phyloP scores from a whole-genome alignment of 2,888 invertebrate species.

The Synergus umbraculus region DNA sequence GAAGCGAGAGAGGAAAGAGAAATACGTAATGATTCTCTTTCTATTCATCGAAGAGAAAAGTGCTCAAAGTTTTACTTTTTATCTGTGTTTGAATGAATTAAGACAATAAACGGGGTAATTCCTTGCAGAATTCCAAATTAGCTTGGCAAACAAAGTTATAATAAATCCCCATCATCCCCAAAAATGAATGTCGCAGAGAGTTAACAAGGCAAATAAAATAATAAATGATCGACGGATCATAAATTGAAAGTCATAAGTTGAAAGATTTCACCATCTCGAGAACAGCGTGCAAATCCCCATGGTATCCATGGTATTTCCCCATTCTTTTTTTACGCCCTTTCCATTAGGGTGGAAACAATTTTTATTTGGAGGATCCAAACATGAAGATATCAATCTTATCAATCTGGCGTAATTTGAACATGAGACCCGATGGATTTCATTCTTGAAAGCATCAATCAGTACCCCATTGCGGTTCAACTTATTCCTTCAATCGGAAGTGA shows the following conservation, averaged over 20 bases:
- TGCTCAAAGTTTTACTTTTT: neutral
- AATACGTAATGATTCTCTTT: neutral
- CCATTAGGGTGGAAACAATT: neutral
- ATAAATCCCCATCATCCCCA: neutral
- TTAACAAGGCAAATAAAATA: neutral
- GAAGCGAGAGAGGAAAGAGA: neutral
- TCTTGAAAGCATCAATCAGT: constrained; percentile 18
- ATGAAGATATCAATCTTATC: neutral
- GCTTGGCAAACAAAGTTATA: neutral
- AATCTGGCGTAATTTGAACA: neutral
- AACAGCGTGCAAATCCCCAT: neutral
- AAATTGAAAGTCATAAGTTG: neutral
- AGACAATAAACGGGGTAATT: neutral
- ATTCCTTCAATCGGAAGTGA: neutral
- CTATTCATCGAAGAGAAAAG: neutral
- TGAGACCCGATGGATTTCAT: neutral
- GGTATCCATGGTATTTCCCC: neutral
- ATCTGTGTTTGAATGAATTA: neutral
- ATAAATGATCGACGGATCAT: neutral
- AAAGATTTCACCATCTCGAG: neutral
- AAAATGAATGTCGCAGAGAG: neutral
- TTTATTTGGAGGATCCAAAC: neutral
- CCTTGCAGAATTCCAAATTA: neutral
- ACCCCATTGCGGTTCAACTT: neutral
- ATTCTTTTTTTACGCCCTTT: neutral